Evolutionary conservation across 2,797 vertebrate species (phyloP).

Genomic region (Coluber constrictor): DNA sequence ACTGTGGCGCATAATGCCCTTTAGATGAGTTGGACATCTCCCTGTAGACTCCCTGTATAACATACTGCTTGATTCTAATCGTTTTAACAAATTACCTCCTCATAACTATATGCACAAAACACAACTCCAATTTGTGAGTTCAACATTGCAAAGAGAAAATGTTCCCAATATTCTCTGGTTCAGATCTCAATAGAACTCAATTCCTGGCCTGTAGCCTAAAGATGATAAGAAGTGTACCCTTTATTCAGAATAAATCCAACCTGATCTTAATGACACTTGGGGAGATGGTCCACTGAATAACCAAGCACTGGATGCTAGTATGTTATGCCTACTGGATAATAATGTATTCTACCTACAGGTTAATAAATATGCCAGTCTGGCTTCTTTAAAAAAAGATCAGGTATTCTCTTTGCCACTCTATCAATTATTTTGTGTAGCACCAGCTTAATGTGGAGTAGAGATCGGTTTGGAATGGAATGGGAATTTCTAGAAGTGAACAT

Average conservation of each 20-base stretch:
- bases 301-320: not conserved
- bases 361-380: not conserved
- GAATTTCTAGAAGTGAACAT: not conserved
- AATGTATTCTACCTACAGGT: not conserved
- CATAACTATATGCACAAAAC: not conserved
- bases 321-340: not conserved
- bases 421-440: not conserved
- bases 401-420: not conserved
- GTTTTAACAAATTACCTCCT: not conserved
- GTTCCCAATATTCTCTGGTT: slow-evolving; percentile 24
- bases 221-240: not conserved
- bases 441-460: not conserved
- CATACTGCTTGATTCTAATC: not conserved
- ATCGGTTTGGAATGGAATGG: not conserved
- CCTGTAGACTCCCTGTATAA: not conserved
- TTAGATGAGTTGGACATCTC: not conserved
- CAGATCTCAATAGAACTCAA: not conserved
- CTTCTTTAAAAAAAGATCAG: not conserved
- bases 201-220: not conserved
- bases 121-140: not conserved
- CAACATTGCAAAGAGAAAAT: slow-evolving; percentile 38
- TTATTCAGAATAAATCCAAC: not conserved
- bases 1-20: not conserved
- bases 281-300: not conserved
- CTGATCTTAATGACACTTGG: not conserved